A percentile compares a stretch with the other conserved stretches of the same genome.
Evolutionary conservation across 1,140 invertebrate species (phyloP).

Genomic region (Heliconius eleuchia): DNA sequence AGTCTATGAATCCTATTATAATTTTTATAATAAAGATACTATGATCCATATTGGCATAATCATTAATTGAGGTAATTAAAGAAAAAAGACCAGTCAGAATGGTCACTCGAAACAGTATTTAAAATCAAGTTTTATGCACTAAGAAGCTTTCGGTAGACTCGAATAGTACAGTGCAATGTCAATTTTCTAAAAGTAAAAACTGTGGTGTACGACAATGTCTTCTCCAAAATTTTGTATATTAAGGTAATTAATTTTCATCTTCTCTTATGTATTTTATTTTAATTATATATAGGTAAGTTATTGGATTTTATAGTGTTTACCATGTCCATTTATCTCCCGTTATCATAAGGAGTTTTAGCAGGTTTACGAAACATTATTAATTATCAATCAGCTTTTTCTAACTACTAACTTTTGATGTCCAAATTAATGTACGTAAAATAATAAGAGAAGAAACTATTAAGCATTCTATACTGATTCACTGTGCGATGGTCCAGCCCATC

Average conservation of each 20-base stretch:
- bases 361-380: too few species aligned
- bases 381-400: too few species aligned
- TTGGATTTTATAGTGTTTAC: too few species aligned
- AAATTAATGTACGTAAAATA: too few species aligned
- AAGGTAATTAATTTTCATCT: background rate
- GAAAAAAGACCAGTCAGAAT: slow-evolving; percentile 4
- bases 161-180: background rate
- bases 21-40: background rate
- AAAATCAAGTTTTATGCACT: background rate
- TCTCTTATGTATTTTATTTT: background rate
- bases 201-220: background rate
- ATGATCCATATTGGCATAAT: background rate
- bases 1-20: background rate
- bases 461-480: too few species aligned
- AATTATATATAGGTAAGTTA: background rate
- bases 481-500: too few species aligned
- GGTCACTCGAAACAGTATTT: slow-evolving; percentile 11
- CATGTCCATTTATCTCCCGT: too few species aligned
- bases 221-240: background rate
- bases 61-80: background rate
- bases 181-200: background rate
- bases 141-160: background rate
- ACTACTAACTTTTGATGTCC: too few species aligned
- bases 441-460: too few species aligned
- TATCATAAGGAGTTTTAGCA: too few species aligned